Evolutionary conservation across 2,888 invertebrate genomes (phyloP).

Genomic region (Tipula helvola): DNA sequence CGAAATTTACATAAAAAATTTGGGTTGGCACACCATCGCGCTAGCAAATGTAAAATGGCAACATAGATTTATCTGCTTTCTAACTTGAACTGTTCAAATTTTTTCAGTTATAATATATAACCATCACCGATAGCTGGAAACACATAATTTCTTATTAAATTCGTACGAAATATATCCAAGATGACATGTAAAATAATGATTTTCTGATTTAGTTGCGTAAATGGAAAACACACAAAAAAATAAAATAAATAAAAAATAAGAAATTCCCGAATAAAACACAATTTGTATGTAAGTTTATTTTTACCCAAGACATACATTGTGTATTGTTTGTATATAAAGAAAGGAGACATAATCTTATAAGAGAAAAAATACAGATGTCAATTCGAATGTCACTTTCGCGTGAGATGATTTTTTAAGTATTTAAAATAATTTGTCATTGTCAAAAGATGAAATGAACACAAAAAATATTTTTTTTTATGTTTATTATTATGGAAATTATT

Average conservation of each 20-base stretch:
- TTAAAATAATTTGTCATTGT: not conserved
- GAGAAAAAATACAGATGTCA: conserved; percentile 4
- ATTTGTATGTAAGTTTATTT: not conserved
- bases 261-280: not conserved
- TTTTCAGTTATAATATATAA: not conserved
- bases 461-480: not conserved
- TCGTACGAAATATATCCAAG: not conserved
- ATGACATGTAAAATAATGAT: not conserved
- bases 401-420: conserved; percentile 4
- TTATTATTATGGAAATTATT: not conserved
- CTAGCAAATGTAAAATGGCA: too few species aligned
- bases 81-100: too few species aligned
- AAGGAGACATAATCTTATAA: not conserved
- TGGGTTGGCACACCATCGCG: too few species aligned
- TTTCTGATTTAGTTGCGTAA: not conserved
- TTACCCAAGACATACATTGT: not conserved
- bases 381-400: not conserved
- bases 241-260: not conserved
- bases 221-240: not conserved
- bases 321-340: not conserved
- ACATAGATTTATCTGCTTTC: too few species aligned
- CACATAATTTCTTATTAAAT: not conserved
- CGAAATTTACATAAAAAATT: too few species aligned
- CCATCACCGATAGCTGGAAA: not conserved
- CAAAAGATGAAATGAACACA: not conserved